These are phyloP conservation scores for Caenorhabditis sp. DNA, from an alignment of 2,888 invertebrate genomes.

Conservation along the genomic window DNA sequence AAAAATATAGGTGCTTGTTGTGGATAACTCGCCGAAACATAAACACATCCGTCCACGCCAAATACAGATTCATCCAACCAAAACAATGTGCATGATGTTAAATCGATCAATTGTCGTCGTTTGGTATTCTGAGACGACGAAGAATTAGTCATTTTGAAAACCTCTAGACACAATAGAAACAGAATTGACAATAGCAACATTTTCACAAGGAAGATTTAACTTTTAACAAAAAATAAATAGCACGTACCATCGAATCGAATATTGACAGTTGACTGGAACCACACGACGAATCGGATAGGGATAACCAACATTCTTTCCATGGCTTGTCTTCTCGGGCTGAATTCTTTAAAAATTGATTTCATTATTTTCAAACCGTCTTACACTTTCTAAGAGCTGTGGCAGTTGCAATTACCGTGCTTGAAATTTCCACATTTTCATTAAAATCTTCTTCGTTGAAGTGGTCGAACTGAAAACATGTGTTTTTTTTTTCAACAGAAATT, in stretches of 20 bases:
- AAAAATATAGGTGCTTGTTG: slow-evolving; percentile 24
- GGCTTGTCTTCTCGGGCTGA: slow-evolving; percentile 52
- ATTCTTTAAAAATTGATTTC: not conserved
- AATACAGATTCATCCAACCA: slow-evolving; percentile 51
- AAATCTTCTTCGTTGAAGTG: slow-evolving; percentile 5
- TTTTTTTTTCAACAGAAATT: too few relatives aligned
- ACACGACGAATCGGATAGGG: slow-evolving; percentile 17
- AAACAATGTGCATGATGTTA: slow-evolving; percentile 43
- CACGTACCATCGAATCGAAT: slow-evolving; percentile 23
- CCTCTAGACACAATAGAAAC: too few relatives aligned
- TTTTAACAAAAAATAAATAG: too few relatives aligned
- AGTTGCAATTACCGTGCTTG: slow-evolving; percentile 27
- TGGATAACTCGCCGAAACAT: slow-evolving; percentile 28
- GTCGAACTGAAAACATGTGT: not conserved
- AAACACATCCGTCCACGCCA: slow-evolving; percentile 43
- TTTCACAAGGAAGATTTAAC: too few relatives aligned
- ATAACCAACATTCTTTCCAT: slow-evolving; percentile 46
- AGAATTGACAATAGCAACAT: too few relatives aligned
- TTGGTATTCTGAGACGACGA: slow-evolving; percentile 18
- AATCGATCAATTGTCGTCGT: slow-evolving; percentile 23
- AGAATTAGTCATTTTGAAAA: too few relatives aligned
- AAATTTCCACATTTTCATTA: slow-evolving; percentile 18
- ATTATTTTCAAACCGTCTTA: slow-evolving; percentile 4
- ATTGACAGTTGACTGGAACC: slow-evolving; percentile 27
- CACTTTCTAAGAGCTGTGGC: slow-evolving; percentile 33